Evolutionary conservation across 2,113 vertebrate species (phyloP).

Genomic region (Ciconia maguari): DNA sequence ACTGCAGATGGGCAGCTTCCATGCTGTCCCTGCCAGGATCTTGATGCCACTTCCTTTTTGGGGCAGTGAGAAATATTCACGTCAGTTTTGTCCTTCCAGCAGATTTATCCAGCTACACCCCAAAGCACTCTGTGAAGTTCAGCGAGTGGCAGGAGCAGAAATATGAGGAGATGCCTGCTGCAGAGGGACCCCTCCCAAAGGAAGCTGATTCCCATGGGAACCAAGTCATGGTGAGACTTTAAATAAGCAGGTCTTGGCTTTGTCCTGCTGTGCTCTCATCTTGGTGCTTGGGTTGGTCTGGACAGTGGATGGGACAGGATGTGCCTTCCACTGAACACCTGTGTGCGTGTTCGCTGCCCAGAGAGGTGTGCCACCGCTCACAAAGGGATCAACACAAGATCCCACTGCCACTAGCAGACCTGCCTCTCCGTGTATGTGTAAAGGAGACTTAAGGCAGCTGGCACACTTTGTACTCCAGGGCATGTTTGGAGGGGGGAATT

Average conservation of each 20-base stretch:
- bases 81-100: background rate
- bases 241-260: background rate
- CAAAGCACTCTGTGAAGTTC: conserved; percentile 88
- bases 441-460: background rate
- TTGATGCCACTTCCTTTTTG: background rate
- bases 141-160: conserved; percentile 89
- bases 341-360: background rate
- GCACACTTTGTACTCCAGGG: background rate
- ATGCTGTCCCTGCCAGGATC: background rate
- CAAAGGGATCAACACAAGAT: background rate
- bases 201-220: conserved; percentile 41
- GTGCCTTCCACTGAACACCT: background rate
- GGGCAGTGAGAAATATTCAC: background rate
- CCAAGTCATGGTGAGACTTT: conserved; percentile 86
- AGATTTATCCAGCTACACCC: conserved; percentile 92
- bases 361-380: background rate
- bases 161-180: conserved; percentile 60
- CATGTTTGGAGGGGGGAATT: background rate
- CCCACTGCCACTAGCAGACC: background rate
- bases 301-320: background rate
- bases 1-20: background rate
- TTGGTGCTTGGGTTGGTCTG: background rate
- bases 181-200: conserved; percentile 42
- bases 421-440: background rate
- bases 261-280: background rate